Conservation (phyloP, 1,140 invertebrate species). For the Metaphire vulgaris region DNA sequence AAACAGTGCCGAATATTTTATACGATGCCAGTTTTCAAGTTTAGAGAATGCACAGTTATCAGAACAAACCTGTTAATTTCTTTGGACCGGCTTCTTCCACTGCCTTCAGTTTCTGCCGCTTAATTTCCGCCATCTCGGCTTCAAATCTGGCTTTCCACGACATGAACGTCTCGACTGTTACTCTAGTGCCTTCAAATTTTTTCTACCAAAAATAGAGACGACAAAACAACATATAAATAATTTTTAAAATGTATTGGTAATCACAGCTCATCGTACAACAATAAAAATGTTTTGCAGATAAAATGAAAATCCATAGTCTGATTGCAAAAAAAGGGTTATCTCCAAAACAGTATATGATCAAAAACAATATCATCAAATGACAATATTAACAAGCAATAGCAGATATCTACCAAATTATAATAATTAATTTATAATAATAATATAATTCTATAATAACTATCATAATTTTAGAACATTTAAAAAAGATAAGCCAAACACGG, state of each 20-base stretch:
- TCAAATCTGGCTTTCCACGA: slow-evolving; percentile 92
- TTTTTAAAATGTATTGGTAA: slow-evolving; percentile 19
- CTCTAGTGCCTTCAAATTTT: slow-evolving; percentile 89
- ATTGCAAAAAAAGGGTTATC: not conserved
- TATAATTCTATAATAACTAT: no score
- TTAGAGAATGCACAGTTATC: no score
- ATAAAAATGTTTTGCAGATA: not conserved
- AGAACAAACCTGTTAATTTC: slow-evolving; percentile 54
- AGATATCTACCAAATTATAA: no score
- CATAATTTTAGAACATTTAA: no score
- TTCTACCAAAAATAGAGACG: slow-evolving; percentile 58
- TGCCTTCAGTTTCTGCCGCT: slow-evolving; percentile 57
- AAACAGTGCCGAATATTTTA: no score
- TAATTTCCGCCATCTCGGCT: slow-evolving; percentile 72
- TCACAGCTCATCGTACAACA: not conserved
- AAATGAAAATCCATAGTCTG: not conserved
- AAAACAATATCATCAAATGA: not conserved
- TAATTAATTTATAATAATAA: no score
- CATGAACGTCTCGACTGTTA: slow-evolving; percentile 91
- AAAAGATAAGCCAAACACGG: no score
- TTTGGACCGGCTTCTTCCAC: slow-evolving; percentile 53
- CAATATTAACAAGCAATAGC: not conserved
- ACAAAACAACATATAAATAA: slow-evolving; percentile 17
- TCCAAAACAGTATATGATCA: not conserved
- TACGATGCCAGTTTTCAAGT: no score